Conservation (phyloP, 2,888 invertebrate genomes). For the Leptogaster cylindrica region DNA sequence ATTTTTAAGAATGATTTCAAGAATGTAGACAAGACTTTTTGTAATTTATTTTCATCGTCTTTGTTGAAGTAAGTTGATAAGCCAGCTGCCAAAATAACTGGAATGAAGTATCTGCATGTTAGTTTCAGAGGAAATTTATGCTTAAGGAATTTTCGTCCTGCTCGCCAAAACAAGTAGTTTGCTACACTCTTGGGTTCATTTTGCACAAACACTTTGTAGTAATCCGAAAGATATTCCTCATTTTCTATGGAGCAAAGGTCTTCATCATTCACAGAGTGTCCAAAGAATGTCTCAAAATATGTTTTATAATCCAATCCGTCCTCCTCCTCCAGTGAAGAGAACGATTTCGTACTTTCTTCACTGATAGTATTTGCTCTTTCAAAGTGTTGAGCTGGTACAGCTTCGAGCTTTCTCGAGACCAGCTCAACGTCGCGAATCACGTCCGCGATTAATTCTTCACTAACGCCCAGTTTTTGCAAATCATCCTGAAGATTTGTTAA, state of each 20-base stretch:
- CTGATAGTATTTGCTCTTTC: neutral
- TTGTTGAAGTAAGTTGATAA: slow-evolving; percentile 1
- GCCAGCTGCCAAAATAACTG: neutral
- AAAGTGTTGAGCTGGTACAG: neutral
- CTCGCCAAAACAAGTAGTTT: slow-evolving; percentile 5
- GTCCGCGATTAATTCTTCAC: neutral
- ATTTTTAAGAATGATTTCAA: neutral
- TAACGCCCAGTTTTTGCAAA: neutral
- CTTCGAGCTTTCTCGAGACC: neutral
- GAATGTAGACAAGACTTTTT: neutral
- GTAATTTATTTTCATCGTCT: neutral
- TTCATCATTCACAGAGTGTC: neutral
- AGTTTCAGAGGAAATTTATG: neutral
- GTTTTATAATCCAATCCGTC: neutral
- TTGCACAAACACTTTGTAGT: neutral
- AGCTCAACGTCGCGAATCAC: neutral
- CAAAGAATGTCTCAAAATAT: slow-evolving; percentile 2
- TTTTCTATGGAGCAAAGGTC: neutral
- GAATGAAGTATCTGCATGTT: neutral
- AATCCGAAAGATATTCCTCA: neutral
- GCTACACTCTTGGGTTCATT: neutral
- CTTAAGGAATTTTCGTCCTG: neutral
- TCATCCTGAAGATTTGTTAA: neutral
- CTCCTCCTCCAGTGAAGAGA: neutral
- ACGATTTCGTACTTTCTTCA: neutral